A percentile compares a stretch with the other conserved stretches of the same genome.
Conservation (phyloP, 2,888 invertebrate genomes). For the Tinea semifulvella region DNA sequence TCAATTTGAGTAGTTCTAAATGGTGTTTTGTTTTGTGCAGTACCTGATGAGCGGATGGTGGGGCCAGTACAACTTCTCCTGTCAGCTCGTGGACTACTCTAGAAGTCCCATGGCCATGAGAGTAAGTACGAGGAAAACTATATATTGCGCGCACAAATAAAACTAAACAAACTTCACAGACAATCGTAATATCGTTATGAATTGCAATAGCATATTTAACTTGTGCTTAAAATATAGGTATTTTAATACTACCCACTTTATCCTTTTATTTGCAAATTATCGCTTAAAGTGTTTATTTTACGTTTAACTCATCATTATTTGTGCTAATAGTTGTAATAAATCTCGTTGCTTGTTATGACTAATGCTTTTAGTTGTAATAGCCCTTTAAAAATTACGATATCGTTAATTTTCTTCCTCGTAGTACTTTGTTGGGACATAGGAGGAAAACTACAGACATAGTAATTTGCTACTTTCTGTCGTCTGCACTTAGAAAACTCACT, state of each 20-base stretch:
- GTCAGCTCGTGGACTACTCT: conserved; percentile 91
- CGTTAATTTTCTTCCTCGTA: too few relatives aligned
- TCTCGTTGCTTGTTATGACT: too few relatives aligned
- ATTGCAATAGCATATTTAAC: conserved; percentile 5
- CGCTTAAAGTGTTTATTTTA: not conserved
- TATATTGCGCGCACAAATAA: not conserved
- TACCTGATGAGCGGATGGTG: conserved; percentile 80
- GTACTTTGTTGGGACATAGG: too few relatives aligned
- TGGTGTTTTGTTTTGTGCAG: conserved; percentile 49
- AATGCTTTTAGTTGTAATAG: too few relatives aligned
- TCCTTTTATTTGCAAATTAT: conserved; percentile 10
- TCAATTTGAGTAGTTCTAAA: not conserved
- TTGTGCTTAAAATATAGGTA: conserved; percentile 1
- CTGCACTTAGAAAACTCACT: too few relatives aligned
- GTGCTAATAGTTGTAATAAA: not conserved
- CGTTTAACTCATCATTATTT: conserved; percentile 1
- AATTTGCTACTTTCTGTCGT: too few relatives aligned
- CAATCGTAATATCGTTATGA: not conserved
- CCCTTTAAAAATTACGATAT: too few relatives aligned
- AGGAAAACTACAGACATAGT: too few relatives aligned
- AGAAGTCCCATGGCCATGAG: conserved; percentile 77
- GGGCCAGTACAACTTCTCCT: conserved; percentile 82
- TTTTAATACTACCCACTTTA: not conserved
- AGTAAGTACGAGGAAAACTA: conserved; percentile 41
- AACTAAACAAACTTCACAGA: not conserved